Evolutionary conservation across 1,140 invertebrate genomes (phyloP), one percentile per base, ranked within the genome.

Genomic region (Olivierus martensii): DNA sequence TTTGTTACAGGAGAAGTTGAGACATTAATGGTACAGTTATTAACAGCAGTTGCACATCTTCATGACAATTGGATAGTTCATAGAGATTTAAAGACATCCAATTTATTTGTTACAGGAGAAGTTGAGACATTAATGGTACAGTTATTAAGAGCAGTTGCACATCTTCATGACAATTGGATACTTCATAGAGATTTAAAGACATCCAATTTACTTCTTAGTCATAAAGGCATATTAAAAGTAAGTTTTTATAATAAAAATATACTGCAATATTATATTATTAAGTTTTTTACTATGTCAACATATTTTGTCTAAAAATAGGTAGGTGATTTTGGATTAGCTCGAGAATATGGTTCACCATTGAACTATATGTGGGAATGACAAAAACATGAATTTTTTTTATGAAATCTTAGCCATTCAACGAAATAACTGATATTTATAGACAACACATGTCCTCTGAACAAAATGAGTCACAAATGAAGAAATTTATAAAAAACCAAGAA

Each of bases 1-100:
- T 28, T 7, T 28, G 3, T 7, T 28, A 28, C 22, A 28, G 86
- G 87, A 12, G 93, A 99, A 73, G 86, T 98, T 0, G 99, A 99
- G 69, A 98, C 93, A 62, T 70, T 99, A 5, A 83, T 96, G 76
- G 79, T 83, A 45, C 96, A 99, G 67, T 70, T 99, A 14, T 68
- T 99, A 11, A 71, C 78, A 46, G 96, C 94, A n/a, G 74, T 79
- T 10, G 80, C 83, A 19, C 92, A 99, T 76, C 77, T 99, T 21
- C 95, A 99, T 65, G 91, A 99, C 65, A 97, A 98, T 67, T 99
- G 95, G 95, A 99, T 99, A 57, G 74, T 99, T 10, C 95, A 99
- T 69, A 72, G 94, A 43, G 95, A 99, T 75, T 75, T 99, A n/a
- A 99, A 99, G 73, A 94, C 96, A 2, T 99, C 94, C 1, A 28